These are phyloP conservation scores for Gymnocypris eckloni DNA, from an alignment of 2,797 vertebrate species.

Conservation along the genomic window DNA sequence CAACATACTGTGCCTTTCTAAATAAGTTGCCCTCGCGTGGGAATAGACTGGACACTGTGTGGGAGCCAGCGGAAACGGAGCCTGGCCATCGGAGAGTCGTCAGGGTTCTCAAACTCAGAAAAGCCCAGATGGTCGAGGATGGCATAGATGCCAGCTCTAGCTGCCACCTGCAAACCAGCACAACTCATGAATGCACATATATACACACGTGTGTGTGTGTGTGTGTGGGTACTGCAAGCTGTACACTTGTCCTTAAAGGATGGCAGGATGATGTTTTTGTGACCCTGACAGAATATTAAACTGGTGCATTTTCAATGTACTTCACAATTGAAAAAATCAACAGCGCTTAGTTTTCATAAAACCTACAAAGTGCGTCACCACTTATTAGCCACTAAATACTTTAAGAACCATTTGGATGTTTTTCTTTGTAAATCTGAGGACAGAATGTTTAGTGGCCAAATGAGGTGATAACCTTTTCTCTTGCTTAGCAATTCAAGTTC, in stretches of 20 bases:
- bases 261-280: not conserved
- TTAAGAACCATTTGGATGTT: not conserved
- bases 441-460: not conserved
- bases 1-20: conserved; percentile 64
- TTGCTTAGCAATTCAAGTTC: not conserved
- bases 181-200: conserved; percentile 7
- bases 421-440: not conserved
- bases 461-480: not conserved
- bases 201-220: too few species aligned
- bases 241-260: not conserved
- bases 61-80: conserved; percentile 92
- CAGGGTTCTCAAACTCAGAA: conserved; percentile 85
- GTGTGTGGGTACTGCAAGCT: too few species aligned
- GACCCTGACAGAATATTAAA: not conserved
- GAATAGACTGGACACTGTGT: conserved; percentile 75
- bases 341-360: not conserved
- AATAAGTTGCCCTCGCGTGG: conserved; percentile 84
- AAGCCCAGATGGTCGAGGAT: conserved; percentile 93
- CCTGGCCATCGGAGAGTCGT: conserved; percentile 79
- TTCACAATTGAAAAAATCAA: not conserved
- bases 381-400: not conserved
- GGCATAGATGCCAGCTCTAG: conserved; percentile 90
- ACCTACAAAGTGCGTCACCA: not conserved
- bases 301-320: not conserved
- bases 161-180: conserved; percentile 84